Percentiles rank a stretch among this genome's conserved stretches.
Evolutionary conservation across 2,113 vertebrate species (phyloP).

Genomic region (Peromyscus polionotus): DNA sequence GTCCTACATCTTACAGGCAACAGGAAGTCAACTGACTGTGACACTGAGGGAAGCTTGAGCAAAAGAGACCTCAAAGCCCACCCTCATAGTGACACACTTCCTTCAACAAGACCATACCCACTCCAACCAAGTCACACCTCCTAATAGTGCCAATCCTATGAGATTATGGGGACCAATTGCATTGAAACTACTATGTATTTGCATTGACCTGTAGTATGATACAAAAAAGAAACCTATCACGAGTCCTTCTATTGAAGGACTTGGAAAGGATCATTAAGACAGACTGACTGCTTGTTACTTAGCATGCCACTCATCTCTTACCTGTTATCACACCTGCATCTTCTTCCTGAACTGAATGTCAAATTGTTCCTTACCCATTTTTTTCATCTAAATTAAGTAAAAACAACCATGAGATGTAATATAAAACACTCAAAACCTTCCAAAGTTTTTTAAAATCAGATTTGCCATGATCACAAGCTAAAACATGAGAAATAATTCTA

Average conservation of each 20-base stretch:
- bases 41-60: no score
- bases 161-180: background rate
- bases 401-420: background rate
- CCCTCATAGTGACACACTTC: no score
- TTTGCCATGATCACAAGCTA: slow-evolving; percentile 34
- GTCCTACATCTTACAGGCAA: no score
- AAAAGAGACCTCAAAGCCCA: no score
- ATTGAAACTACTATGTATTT: background rate
- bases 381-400: slow-evolving; percentile 63
- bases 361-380: slow-evolving; percentile 29
- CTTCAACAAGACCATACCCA: no score
- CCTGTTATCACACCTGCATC: background rate
- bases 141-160: background rate
- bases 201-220: background rate
- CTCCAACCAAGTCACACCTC: background rate
- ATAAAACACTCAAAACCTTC: slow-evolving; percentile 26
- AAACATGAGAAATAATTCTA: background rate
- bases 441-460: slow-evolving; percentile 20
- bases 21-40: no score
- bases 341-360: slow-evolving; percentile 51
- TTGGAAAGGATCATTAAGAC: background rate
- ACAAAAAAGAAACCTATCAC: background rate
- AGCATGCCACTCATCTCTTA: slow-evolving; percentile 51
- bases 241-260: background rate
- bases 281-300: background rate